These are phyloP conservation scores for Drosophila anomalata DNA, from an alignment of 2,888 invertebrate species.

Conservation along the genomic window DNA sequence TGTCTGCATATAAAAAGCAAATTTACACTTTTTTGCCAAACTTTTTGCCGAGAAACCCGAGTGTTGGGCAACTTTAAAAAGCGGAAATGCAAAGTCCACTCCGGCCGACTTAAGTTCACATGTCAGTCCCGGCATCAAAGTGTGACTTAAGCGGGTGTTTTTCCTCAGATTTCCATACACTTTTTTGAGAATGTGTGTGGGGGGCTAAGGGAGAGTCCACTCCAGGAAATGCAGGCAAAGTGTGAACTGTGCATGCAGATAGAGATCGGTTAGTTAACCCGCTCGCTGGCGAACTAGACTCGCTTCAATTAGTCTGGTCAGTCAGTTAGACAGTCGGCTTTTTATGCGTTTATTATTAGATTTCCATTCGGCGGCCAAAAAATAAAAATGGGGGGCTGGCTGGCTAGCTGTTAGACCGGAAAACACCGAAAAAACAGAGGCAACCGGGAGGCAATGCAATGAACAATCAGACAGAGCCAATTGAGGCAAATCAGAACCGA, in stretches of 20 bases:
- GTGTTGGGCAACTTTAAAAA: constrained; percentile 35
- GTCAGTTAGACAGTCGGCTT: constrained; percentile 50
- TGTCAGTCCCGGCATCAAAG: constrained; percentile 61
- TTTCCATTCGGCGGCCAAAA: constrained; percentile 9
- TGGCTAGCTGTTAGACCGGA: constrained; percentile 64
- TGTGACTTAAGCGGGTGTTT: constrained; percentile 45
- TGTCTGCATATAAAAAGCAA: constrained; percentile 27
- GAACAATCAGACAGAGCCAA: constrained; percentile 74
- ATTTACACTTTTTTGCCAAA: constrained; percentile 26
- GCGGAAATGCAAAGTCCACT: constrained; percentile 70
- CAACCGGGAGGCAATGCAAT: constrained; percentile 51
- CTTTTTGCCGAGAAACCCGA: constrained; percentile 16
- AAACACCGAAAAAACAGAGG: constrained; percentile 61
- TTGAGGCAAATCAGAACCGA: constrained; percentile 76
- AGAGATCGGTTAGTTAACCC: constrained; percentile 54
- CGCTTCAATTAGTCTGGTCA: constrained; percentile 75
- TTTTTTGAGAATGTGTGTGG: constrained; percentile 16
- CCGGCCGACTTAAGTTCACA: constrained; percentile 64
- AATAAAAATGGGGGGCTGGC: constrained; percentile 11
- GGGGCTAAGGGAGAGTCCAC: background rate
- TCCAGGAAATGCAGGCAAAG: constrained; percentile 73
- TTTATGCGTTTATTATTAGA: constrained; percentile 34
- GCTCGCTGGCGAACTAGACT: constrained; percentile 46
- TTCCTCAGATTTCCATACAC: constrained; percentile 11
- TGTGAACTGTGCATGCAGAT: constrained; percentile 82